Base-by-base conservation (phyloP, 2,888 invertebrate genomes). In the Aphidius colemani region DNA sequence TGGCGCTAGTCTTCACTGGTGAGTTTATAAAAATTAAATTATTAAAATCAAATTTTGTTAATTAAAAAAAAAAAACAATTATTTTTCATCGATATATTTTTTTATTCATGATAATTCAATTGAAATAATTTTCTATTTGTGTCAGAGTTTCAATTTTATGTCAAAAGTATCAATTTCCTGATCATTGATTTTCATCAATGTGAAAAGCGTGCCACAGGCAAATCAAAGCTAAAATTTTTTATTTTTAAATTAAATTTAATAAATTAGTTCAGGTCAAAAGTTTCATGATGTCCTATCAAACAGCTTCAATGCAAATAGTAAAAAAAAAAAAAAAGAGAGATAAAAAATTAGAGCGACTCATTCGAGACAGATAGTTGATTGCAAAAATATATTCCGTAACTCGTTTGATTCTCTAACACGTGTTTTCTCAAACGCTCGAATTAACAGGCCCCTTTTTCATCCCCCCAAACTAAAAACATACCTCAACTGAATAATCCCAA, bases 381-480 rank as follows among this genome's bases (percentile, higher is more conserved):
- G 64, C 60, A 50, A 64, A 40, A 30, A 30, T 30, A 30, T 50
- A 57, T 57, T 11, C 10, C 60, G 50, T 57, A 61, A 49, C 61
- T 57, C 59, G 44, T 59, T 49, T 40, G 50, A 57, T 60, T 44
- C 48, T 49, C 61, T 62, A 62, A 70, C 70, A 70, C 69, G 69
- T 69, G 70, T 70, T 70, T 70, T 70, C 69, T 69, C 70, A 64
- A 63, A 53, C 67, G 63, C 63, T 69, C 65, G 64, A 70, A 70
- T 70, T 70, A 70, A 67, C 67, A 43, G 40, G 53, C 51, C 13
- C 10, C n/a, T 13, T 48, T 10, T 7, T 11, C 10, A 55, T 53
- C 30, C 51, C 43, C 51, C 40, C 51, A 60, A 56, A 45, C 53
- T 39, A 45, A 49, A 61, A 60, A 46, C 55, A 9, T 49, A 50